Conservation (phyloP, 2,113 vertebrate species). For the Xenus cinereus region DNA sequence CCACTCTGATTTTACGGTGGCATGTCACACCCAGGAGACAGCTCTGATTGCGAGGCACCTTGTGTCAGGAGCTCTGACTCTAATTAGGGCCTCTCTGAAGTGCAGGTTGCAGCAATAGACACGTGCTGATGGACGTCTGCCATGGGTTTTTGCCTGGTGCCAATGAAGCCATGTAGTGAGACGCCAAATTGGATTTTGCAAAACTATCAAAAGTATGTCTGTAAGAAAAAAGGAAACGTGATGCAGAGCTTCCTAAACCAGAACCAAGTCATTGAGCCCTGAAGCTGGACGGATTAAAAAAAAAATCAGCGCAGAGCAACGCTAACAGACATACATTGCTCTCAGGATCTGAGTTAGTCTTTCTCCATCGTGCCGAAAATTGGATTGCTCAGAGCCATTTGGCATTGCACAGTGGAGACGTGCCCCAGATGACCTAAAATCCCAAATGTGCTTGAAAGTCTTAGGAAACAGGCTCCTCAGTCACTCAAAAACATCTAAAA, state of each 20-base stretch:
- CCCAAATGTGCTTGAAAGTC: neutral
- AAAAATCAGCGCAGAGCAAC: neutral
- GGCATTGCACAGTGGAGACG: neutral
- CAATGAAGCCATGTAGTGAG: neutral
- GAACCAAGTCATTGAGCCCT: neutral
- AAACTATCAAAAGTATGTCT: neutral
- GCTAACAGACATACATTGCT: neutral
- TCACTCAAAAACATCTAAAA: neutral
- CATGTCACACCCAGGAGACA: neutral
- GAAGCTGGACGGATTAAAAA: neutral
- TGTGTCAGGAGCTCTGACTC: neutral
- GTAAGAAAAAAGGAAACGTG: neutral
- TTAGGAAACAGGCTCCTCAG: neutral
- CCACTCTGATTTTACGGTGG: neutral
- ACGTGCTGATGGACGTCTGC: neutral
- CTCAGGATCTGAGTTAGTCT: neutral
- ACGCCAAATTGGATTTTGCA: neutral
- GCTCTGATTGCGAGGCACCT: neutral
- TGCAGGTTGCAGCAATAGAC: neutral
- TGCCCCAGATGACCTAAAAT: neutral
- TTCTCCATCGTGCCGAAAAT: neutral
- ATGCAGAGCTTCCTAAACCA: neutral
- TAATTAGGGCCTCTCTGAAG: neutral
- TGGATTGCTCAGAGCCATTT: neutral
- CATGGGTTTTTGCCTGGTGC: neutral